Evolutionary conservation across 2,797 vertebrate species (phyloP), one percentile per base, ranked within the genome.

Genomic region (Sebastes hubbsi): DNA sequence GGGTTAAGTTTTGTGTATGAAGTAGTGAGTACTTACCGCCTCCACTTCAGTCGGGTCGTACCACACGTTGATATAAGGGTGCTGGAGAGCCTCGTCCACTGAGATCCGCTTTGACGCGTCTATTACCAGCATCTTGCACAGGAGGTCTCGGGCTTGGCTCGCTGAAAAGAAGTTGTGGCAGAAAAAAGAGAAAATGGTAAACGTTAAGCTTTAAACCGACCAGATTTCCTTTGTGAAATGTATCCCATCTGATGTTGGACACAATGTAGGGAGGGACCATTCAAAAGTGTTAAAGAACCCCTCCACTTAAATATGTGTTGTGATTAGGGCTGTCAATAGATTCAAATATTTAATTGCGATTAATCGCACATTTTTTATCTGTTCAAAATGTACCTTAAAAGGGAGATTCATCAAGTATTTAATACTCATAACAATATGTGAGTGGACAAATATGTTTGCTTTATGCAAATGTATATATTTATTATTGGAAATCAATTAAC

Each of bases 81-180:
- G 98, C 93, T 98, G 97, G 4, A 99, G 96, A 64, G 98, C 98
- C 87, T 99, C 98, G 54, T 99, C 97, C 91, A 99, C 98, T 0
- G 98, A 99, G 90, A 99, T 99, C 80, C 98, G 96, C 89, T 98
- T 99, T 34, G 98, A 98, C 27, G 98, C 97, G 25, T 99, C 98
- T 89, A 99, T 99, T 81, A 99, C 98, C 95, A 99, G 96, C 98
- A 99, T 99, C 96, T 99, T 99, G 73, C 97, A 98, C 78, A 99
- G 94, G 59, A 99, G 96, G 94, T 99, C 98, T 89, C 98, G 95
- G 87, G 98, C 98, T 95, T 99, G 98, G 91, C 98, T 99, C 77
- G 98, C 98, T 99, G 95, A 18, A 92, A 91, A 86, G 84, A 70
- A 29, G 83, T 52, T 20, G 67, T 8, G 11, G 10, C 10, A 72